Conservation (phyloP, 2,888 invertebrate genomes). For the Heliconius cydno region DNA sequence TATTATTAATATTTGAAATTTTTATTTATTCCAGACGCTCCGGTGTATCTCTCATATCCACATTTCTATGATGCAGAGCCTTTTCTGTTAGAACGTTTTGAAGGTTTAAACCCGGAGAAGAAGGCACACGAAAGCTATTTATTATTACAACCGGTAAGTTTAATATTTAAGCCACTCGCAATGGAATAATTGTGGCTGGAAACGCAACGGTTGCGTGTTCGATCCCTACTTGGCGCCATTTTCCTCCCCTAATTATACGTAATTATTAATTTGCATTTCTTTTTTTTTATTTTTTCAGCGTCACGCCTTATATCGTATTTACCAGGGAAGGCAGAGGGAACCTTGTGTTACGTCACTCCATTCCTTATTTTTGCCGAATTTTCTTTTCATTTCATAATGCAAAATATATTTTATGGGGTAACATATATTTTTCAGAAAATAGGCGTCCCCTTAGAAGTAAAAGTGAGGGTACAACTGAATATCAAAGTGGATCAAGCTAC, state of each 20-base stretch:
- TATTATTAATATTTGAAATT: not conserved
- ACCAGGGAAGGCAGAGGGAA: no score
- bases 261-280: no score
- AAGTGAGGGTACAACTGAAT: slow-evolving; percentile 91
- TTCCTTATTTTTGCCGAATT: no score
- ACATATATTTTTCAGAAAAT: slow-evolving; percentile 85
- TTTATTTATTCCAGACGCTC: slow-evolving; percentile 85
- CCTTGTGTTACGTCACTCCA: no score
- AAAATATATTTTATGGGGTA: not conserved
- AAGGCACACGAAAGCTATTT: slow-evolving; percentile 90
- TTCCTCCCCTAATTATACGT: no score
- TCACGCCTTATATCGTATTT: no score
- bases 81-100: slow-evolving; percentile 85
- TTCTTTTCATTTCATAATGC: not conserved
- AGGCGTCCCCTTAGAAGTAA: slow-evolving; percentile 92
- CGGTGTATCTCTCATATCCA: slow-evolving; percentile 94
- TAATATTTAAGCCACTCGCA: not conserved
- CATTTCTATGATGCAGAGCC: slow-evolving; percentile 94
- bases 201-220: not conserved
- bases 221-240: not conserved
- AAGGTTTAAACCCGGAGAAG: slow-evolving; percentile 87
- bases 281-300: no score
- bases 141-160: slow-evolving; percentile 92
- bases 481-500: slow-evolving; percentile 90
- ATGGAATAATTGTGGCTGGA: not conserved